Percentiles rank a stretch among this genome's conserved stretches.
These are phyloP conservation scores for Mesochorus sp. DNA, from an alignment of 2,888 invertebrate species.

Conservation along the genomic window DNA sequence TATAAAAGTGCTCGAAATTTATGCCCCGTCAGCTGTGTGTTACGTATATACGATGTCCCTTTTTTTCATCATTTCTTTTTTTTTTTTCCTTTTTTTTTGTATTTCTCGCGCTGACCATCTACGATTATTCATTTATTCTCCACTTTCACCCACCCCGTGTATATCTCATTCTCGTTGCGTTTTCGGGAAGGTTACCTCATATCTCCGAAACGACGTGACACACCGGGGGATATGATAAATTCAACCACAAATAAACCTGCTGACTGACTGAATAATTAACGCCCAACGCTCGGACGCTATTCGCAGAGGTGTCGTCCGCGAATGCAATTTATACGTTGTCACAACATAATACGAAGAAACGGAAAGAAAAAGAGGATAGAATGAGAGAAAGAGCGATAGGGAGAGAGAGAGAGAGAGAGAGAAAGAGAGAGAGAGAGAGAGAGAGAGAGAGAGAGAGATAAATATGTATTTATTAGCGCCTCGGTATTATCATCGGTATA, in stretches of 20 bases:
- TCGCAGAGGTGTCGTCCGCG: slow-evolving; percentile 12
- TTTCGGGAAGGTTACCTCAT: not conserved
- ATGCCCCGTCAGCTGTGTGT: slow-evolving; percentile 59
- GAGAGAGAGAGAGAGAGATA: not conserved
- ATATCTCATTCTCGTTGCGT: not conserved
- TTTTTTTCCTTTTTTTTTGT: too few relatives aligned
- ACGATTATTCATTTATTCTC: slow-evolving; percentile 57
- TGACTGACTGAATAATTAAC: slow-evolving; percentile 54
- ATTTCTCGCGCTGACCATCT: slow-evolving; percentile 7
- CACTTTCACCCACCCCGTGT: slow-evolving; percentile 12
- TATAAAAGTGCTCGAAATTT: slow-evolving; percentile 56
- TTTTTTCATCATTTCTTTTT: not conserved
- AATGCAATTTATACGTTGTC: slow-evolving; percentile 53
- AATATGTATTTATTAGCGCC: not conserved
- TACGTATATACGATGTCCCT: not conserved
- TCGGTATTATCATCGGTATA: too few relatives aligned
- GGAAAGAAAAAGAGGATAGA: too few relatives aligned
- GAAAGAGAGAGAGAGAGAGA: not conserved
- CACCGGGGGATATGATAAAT: slow-evolving; percentile 39
- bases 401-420: not conserved
- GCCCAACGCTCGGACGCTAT: slow-evolving; percentile 7
- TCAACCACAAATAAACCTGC: slow-evolving; percentile 34
- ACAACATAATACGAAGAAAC: slow-evolving; percentile 32
- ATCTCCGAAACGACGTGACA: slow-evolving; percentile 17
- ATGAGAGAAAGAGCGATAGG: not conserved